Evolutionary conservation across 2,797 vertebrate genomes (phyloP), one percentile per base, ranked within the genome.

Genomic region (Danio tinwini): DNA sequence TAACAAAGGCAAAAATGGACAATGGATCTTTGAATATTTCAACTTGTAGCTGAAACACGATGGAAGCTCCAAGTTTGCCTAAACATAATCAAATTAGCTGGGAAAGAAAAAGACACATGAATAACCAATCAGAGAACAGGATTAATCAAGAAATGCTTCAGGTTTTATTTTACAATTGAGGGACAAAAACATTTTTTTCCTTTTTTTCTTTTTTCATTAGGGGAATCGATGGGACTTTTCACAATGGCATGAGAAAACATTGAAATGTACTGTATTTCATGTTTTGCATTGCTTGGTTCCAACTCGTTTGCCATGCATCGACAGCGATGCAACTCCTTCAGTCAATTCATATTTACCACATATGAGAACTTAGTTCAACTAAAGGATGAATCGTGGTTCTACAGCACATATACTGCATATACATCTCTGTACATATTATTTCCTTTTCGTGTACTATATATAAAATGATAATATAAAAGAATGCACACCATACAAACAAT

Each of bases 381-480:
- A 78, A 92, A 89, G 83, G 84, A 92, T 88, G 86, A 94, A 93
- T 92, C 86, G 93, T 94, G 95, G 95, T 94, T 96, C 94, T 92
- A 96, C 96, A 96, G 94, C 96, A 97, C 95, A 95, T 95, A 95
- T 94, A 96, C 93, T 95, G 93, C 94, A 95, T 93, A 95, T 78
- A 93, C 90, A 91, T 87, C 84, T 88, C 87, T 89, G 53, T 87
- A 88, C 85, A 88, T 85, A 85, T 81, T 78, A 84, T 85, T 86
- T 84, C 81, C 76, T 86, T 86, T 88, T 80, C 62, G 82, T 88
- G 89, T 90, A 89, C 90, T 90, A 90, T 97, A 96, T 98, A 98
- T 96, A 98, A 98, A 99, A 98, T 96, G 97, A 98, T 96, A 96
- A 96, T 97, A 96, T 97, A 98, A 98, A 96, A 98, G 84, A 95